Conservation (phyloP, 2,888 invertebrate species). For the Mesoligia furuncula region DNA sequence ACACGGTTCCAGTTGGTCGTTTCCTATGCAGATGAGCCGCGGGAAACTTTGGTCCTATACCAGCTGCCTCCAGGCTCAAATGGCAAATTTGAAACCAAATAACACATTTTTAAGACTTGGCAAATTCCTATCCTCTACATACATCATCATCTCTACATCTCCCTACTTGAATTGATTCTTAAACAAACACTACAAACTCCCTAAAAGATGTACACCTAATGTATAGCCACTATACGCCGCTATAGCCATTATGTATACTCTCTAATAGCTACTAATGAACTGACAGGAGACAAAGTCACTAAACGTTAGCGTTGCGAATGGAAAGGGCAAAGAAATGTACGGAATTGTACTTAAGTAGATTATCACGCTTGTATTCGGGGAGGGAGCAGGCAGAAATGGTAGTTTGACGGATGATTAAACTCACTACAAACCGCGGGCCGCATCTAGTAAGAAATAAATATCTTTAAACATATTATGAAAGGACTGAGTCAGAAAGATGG, state of each 20-base stretch:
- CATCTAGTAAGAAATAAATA: no score
- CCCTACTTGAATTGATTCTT: background rate
- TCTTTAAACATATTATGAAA: background rate
- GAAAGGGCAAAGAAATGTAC: background rate
- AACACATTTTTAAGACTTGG: no score
- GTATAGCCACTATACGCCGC: no score
- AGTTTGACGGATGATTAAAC: background rate
- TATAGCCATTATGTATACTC: background rate
- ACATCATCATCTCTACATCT: no score
- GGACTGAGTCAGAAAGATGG: no score
- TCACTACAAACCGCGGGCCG: no score
- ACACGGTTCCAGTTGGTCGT: no score
- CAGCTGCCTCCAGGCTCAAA: no score
- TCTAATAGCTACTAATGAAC: constrained; percentile 20
- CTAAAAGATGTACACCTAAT: background rate
- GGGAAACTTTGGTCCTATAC: no score
- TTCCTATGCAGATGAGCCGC: no score
- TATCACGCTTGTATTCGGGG: background rate
- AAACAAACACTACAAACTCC: background rate
- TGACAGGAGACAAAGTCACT: constrained; percentile 21
- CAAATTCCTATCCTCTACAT: no score
- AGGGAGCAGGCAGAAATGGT: background rate
- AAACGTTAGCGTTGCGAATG: background rate
- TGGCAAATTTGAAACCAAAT: no score
- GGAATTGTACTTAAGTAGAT: background rate